These are phyloP conservation scores for Stictonetta naevosa DNA, from an alignment of 2,113 vertebrate genomes.

Conservation along the genomic window DNA sequence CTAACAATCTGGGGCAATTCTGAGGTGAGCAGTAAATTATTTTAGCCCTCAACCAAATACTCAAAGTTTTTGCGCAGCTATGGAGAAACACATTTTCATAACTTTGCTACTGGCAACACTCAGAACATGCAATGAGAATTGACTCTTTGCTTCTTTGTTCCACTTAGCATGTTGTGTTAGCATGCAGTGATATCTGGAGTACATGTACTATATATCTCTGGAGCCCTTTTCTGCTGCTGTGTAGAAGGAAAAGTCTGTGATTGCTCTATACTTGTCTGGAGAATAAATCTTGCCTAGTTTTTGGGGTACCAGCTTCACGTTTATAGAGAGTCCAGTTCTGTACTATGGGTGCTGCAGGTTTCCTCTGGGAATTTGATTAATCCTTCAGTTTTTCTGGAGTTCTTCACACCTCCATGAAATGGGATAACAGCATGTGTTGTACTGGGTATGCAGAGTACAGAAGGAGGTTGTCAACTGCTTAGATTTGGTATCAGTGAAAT, in stretches of 20 bases:
- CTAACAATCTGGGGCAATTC: background rate
- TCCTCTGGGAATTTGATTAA: background rate
- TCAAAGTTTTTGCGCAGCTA: background rate
- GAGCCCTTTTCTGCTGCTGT: background rate
- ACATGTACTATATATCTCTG: background rate
- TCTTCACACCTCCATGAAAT: background rate
- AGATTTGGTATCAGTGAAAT: background rate
- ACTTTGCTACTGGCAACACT: background rate
- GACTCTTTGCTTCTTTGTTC: background rate
- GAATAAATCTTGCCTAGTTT: background rate
- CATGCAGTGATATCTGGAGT: background rate
- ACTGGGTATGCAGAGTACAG: background rate
- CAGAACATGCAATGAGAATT: rapidly evolving
- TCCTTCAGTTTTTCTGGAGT: background rate
- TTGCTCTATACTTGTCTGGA: background rate
- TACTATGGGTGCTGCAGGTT: background rate
- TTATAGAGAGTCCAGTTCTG: background rate
- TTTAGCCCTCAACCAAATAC: background rate
- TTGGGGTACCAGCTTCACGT: background rate
- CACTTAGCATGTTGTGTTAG: background rate
- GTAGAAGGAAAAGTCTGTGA: background rate
- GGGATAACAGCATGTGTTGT: background rate
- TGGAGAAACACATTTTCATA: background rate
- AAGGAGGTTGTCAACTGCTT: background rate
- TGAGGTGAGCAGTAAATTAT: background rate